Conservation (phyloP, 2,888 invertebrate genomes). For the Tipula lateralis region DNA sequence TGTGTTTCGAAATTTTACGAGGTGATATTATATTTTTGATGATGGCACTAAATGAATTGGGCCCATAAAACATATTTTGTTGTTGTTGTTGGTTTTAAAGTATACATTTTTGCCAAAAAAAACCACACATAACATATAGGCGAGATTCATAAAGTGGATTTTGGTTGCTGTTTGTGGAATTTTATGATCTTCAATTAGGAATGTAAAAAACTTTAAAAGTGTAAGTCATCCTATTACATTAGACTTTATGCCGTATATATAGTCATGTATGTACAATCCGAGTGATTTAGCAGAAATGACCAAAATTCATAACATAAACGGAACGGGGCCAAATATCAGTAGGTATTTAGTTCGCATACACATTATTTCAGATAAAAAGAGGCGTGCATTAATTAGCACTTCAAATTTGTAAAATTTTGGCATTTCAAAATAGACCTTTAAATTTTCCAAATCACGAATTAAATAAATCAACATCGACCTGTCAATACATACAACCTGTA, state of each 20-base stretch:
- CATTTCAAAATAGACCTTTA: no score
- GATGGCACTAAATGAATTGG: conserved; percentile 19
- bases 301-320: neutral
- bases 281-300: neutral
- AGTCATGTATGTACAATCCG: neutral
- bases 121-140: neutral
- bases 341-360: no score
- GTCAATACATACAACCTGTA: no score
- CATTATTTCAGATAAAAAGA: neutral
- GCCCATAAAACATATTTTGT: neutral
- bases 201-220: neutral
- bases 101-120: neutral
- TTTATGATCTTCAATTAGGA: neutral
- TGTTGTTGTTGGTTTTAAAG: neutral
- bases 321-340: no score
- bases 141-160: neutral
- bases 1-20: neutral
- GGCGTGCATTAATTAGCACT: no score
- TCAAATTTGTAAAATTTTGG: no score
- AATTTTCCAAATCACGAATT: no score
- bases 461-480: no score
- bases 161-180: neutral
- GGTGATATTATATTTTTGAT: conserved; percentile 11
- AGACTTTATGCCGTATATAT: neutral
- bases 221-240: neutral